Conservation (phyloP, 1,140 invertebrate genomes). For the Drosophila ambigua region DNA sequence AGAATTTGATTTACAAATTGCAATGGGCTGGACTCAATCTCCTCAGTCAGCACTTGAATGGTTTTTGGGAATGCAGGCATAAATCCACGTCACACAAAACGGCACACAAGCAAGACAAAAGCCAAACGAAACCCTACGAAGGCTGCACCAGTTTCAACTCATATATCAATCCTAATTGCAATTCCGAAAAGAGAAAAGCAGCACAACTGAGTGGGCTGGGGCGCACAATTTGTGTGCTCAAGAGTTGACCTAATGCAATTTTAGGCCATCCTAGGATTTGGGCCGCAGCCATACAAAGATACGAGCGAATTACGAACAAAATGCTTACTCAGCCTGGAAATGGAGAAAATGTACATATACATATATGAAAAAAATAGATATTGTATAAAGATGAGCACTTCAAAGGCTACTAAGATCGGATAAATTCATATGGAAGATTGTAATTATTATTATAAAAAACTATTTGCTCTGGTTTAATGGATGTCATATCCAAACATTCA, state of each 20-base stretch:
- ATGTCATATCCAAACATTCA: too few species aligned
- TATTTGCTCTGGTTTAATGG: too few species aligned
- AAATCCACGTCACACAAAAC: conserved; percentile 42
- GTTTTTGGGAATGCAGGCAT: conserved; percentile 42
- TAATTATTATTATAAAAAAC: too few species aligned
- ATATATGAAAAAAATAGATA: too few species aligned
- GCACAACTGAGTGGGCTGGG: neutral
- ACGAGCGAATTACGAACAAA: conserved; percentile 10
- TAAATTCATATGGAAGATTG: too few species aligned
- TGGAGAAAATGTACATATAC: too few species aligned
- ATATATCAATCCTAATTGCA: conserved; percentile 60
- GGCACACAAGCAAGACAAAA: neutral
- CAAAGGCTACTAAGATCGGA: too few species aligned
- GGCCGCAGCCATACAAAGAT: neutral
- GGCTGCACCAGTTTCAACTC: conserved; percentile 39
- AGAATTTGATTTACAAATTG: conserved; percentile 53
- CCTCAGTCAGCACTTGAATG: conserved; percentile 18
- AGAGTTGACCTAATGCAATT: conserved; percentile 38
- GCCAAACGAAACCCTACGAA: conserved; percentile 36
- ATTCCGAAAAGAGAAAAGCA: conserved; percentile 19
- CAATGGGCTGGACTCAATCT: conserved; percentile 4
- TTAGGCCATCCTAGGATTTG: conserved; percentile 18
- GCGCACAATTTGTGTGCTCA: conserved; percentile 45
- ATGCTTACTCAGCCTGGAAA: neutral
- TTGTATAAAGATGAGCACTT: too few species aligned